Conservation (phyloP, 2,888 invertebrate species). For the Scaptomyza parva region DNA sequence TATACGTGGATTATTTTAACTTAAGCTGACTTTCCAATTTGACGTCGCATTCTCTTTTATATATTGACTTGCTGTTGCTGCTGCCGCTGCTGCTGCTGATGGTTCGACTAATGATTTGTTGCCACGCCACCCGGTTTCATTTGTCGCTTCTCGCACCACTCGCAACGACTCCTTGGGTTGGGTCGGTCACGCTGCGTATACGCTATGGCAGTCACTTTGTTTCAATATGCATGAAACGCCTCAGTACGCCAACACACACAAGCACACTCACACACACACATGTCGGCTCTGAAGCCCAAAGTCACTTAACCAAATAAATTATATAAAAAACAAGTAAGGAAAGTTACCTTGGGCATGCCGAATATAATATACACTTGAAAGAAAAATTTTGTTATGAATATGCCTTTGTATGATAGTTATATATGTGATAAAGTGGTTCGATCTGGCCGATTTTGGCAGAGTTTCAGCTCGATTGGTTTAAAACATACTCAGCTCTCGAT, state of each 20-base stretch:
- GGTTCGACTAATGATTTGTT: slow-evolving; percentile 62
- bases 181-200: slow-evolving; percentile 60
- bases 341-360: too few relatives aligned
- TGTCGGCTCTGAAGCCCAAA: slow-evolving; percentile 45
- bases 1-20: slow-evolving; percentile 43
- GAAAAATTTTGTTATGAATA: too few relatives aligned
- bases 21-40: slow-evolving; percentile 29
- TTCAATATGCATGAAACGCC: slow-evolving; percentile 72
- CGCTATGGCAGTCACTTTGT: slow-evolving; percentile 69
- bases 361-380: too few relatives aligned
- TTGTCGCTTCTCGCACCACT: slow-evolving; percentile 11
- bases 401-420: too few relatives aligned
- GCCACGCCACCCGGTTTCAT: slow-evolving; percentile 23
- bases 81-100: slow-evolving; percentile 51
- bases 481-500: too few relatives aligned
- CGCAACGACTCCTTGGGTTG: neutral
- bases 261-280: slow-evolving; percentile 35
- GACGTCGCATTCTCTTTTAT: slow-evolving; percentile 26
- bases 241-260: slow-evolving; percentile 34
- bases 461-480: too few relatives aligned
- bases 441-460: too few relatives aligned
- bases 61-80: slow-evolving; percentile 50
- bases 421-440: too few relatives aligned
- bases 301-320: slow-evolving; percentile 79
- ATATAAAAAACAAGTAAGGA: slow-evolving; percentile 40